phyloP scores from a whole-genome alignment of 2,888 invertebrate species.

The Neoascia interrupta region DNA sequence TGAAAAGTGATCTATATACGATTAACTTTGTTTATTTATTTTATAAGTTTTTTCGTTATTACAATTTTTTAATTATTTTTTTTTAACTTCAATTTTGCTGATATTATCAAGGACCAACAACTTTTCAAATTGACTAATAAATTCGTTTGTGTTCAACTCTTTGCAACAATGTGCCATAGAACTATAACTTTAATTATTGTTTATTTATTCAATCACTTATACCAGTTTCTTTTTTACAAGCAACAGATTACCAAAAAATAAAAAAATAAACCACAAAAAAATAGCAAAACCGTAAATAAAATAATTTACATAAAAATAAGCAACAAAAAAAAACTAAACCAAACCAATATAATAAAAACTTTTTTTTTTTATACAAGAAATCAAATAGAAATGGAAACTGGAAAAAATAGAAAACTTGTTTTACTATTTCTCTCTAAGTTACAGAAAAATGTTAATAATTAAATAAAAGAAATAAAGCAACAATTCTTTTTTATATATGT shows the following conservation, averaged over 20 bases:
- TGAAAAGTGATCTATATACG: too few species aligned
- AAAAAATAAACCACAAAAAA: slow-evolving; percentile 68
- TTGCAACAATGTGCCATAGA: slow-evolving; percentile 70
- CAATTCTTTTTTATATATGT: slow-evolving; percentile 30
- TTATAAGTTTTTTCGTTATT: too few species aligned
- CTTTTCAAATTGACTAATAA: slow-evolving; percentile 54
- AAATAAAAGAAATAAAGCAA: slow-evolving; percentile 36
- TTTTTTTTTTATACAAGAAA: slow-evolving; percentile 66
- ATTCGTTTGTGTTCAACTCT: slow-evolving; percentile 52
- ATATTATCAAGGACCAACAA: too few species aligned
- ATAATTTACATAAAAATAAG: slow-evolving; percentile 57
- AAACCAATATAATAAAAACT: slow-evolving; percentile 33
- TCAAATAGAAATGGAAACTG: slow-evolving; percentile 51
- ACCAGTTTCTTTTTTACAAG: slow-evolving; percentile 70
- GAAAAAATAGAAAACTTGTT: slow-evolving; percentile 51
- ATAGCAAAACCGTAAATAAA: slow-evolving; percentile 66
- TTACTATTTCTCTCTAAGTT: slow-evolving; percentile 53
- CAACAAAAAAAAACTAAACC: slow-evolving; percentile 28
- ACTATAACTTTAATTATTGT: slow-evolving; percentile 69
- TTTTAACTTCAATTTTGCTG: slow-evolving; percentile 1
- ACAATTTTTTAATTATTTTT: too few species aligned
- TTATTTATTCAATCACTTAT: slow-evolving; percentile 65
- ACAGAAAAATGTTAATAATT: slow-evolving; percentile 60
- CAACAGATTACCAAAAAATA: slow-evolving; percentile 58
- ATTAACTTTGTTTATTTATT: too few species aligned